Conservation (phyloP, 1,140 invertebrate species). For the Doryteuthis pealeii region DNA sequence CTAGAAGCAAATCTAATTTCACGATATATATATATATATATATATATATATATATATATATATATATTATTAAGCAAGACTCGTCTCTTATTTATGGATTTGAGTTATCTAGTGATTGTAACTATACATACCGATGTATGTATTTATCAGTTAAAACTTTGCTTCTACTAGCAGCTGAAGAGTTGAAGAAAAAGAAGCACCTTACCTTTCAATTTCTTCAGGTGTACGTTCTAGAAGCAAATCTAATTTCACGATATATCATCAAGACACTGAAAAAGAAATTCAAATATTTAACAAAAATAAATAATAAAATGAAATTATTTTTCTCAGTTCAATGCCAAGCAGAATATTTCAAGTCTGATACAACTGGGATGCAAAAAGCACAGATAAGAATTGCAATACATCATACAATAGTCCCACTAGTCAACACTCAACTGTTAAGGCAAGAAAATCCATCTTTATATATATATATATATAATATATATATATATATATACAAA, state of each 20-base stretch:
- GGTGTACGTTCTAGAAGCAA: constrained; percentile 73
- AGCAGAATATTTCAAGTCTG: background rate
- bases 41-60: no score
- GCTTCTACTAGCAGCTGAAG: no score
- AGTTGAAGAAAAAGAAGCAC: constrained; percentile 7
- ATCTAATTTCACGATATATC: constrained; percentile 82
- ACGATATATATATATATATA: no score
- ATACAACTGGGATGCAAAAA: background rate
- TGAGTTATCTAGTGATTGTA: no score
- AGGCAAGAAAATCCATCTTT: no score
- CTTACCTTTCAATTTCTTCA: constrained; percentile 69
- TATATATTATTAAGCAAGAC: no score
- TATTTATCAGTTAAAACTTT: no score
- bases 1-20: constrained; percentile 75
- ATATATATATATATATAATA: no score
- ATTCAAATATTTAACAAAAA: background rate
- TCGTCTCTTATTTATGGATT: no score
- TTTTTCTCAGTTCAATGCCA: background rate
- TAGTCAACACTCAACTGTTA: background rate
- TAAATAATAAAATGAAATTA: background rate
- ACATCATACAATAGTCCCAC: background rate
- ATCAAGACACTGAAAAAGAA: constrained; percentile 28
- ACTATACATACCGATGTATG: no score
- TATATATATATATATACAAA: no score
- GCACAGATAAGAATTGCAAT: background rate